Evolutionary conservation across 2,113 vertebrate species (phyloP).

Genomic region (Prietella phreatophila): DNA sequence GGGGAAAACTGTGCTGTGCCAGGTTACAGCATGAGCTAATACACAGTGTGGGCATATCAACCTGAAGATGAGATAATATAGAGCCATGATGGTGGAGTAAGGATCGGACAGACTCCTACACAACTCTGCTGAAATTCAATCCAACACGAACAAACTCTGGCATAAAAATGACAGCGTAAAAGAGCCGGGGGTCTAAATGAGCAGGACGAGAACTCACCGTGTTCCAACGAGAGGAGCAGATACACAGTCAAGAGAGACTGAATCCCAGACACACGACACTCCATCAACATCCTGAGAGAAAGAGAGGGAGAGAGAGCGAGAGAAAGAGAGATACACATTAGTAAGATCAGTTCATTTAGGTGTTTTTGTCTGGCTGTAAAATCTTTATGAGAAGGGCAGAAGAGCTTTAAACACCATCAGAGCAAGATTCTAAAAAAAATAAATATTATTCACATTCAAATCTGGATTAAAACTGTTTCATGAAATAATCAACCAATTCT

Average conservation of each 20-base stretch:
- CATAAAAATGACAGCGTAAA: neutral
- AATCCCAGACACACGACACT: slow-evolving; percentile 57
- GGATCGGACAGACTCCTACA: neutral
- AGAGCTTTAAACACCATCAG: no score
- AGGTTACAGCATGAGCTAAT: neutral
- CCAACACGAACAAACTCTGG: neutral
- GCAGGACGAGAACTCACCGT: slow-evolving; percentile 68
- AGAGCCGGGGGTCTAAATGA: neutral
- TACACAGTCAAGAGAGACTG: slow-evolving; percentile 62
- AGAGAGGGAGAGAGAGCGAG: slow-evolving; percentile 6
- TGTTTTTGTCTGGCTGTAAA: neutral
- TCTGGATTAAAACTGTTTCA: neutral
- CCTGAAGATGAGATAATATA: neutral
- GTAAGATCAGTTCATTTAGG: neutral
- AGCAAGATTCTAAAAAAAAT: neutral
- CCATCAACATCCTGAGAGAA: slow-evolving; percentile 66
- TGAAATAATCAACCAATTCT: neutral
- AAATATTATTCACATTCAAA: neutral
- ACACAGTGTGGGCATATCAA: neutral
- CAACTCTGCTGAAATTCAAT: neutral
- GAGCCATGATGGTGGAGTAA: neutral
- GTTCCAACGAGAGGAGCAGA: slow-evolving; percentile 58
- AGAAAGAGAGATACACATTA: neutral
- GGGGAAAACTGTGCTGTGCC: neutral
- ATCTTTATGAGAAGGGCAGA: neutral